Evolutionary conservation across 2,888 invertebrate species (phyloP).

Genomic region (Ophion obscuratus): DNA sequence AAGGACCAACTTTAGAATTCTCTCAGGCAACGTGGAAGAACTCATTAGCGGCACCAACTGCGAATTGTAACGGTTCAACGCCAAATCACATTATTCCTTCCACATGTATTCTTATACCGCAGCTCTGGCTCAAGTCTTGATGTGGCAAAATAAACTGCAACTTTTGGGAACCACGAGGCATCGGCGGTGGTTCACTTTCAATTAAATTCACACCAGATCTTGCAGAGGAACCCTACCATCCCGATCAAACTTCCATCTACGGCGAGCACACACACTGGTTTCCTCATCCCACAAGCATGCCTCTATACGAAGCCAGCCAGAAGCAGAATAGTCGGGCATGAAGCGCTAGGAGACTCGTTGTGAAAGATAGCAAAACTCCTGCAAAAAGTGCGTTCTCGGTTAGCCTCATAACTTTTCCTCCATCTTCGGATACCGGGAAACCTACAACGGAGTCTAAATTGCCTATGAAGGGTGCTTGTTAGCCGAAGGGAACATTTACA

Average conservation of each 20-base stretch:
- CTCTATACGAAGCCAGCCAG: too few relatives aligned
- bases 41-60: constrained; percentile 85
- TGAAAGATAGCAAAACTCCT: neutral
- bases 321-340: too few relatives aligned
- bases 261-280: too few relatives aligned
- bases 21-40: constrained; percentile 86
- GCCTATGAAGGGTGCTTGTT: constrained; percentile 49
- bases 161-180: too few relatives aligned
- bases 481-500: constrained; percentile 43
- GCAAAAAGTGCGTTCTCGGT: constrained; percentile 41
- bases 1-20: constrained; percentile 89
- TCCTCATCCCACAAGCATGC: too few relatives aligned
- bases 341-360: too few relatives aligned
- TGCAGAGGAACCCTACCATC: too few relatives aligned
- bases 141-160: neutral
- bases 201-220: too few relatives aligned
- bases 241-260: too few relatives aligned
- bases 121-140: neutral
- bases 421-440: neutral
- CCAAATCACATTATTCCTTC: neutral
- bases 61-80: constrained; percentile 19
- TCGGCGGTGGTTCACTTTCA: too few relatives aligned
- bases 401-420: neutral
- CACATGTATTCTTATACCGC: neutral
- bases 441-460: constrained; percentile 28